These are phyloP conservation scores for Pelagia noctiluca DNA, from an alignment of 30 jellyfish, hydroid and myxozoan species.

Conservation along the genomic window DNA sequence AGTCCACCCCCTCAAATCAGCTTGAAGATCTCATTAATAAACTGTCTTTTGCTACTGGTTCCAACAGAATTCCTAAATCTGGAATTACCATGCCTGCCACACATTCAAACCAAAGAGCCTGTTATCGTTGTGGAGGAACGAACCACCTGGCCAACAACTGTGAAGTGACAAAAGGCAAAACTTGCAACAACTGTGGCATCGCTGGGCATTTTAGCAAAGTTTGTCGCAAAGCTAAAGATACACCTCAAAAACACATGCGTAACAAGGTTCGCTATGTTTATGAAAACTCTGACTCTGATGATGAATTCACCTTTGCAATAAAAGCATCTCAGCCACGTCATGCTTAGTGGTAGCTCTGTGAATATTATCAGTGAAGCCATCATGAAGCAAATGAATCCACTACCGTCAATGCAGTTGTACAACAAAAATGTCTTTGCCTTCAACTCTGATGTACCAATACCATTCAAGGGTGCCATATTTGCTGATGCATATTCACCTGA, in stretches of 20 bases:
- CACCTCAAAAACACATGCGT: slow-evolving; percentile 2
- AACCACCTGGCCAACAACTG: slow-evolving; percentile 41
- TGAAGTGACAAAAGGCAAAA: slow-evolving; percentile 44
- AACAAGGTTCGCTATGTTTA: not conserved
- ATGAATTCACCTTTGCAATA: slow-evolving; percentile 31
- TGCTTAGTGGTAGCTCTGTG: slow-evolving; percentile 44
- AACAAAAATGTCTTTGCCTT: slow-evolving; percentile 3
- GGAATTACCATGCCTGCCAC: not conserved
- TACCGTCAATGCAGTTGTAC: slow-evolving; percentile 15
- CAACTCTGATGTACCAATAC: not conserved
- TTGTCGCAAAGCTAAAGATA: slow-evolving; percentile 21
- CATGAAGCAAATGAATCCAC: not conserved
- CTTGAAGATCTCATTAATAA: not conserved
- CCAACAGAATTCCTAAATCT: slow-evolving; percentile 3
- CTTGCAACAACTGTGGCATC: slow-evolving; percentile 58
- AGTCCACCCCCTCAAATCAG: not conserved
- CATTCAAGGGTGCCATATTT: not conserved
- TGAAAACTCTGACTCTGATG: slow-evolving; percentile 43
- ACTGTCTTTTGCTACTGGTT: slow-evolving; percentile 1
- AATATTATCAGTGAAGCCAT: slow-evolving; percentile 29
- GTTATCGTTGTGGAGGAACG: slow-evolving; percentile 42
- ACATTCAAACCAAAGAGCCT: not conserved
- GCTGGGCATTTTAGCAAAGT: slow-evolving; percentile 47
- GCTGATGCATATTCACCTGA: not conserved
- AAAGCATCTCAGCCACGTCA: not conserved